These are phyloP conservation scores for Orchesella flavescens DNA, from an alignment of 2,888 invertebrate genomes.

Conservation along the genomic window DNA sequence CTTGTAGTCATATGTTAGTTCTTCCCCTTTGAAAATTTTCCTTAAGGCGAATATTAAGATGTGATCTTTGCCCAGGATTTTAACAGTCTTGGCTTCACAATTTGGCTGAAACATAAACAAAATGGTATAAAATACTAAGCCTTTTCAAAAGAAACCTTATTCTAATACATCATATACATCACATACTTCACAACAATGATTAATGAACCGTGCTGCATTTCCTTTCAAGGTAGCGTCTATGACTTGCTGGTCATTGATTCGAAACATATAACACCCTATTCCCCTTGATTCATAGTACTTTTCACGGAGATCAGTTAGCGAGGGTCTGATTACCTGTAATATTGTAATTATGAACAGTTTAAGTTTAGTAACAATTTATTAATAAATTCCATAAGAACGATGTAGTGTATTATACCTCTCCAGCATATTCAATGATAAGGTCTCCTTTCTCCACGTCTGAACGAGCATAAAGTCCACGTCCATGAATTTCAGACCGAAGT, in stretches of 20 bases:
- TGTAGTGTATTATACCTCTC: slow-evolving; percentile 81
- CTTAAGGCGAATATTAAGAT: slow-evolving; percentile 95
- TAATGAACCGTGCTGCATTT: slow-evolving; percentile 98
- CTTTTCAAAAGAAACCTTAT: no score
- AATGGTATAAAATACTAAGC: neutral
- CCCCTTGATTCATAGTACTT: slow-evolving; percentile 94
- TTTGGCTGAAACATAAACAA: slow-evolving; percentile 82
- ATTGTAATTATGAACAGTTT: slow-evolving; percentile 1
- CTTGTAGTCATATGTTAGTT: slow-evolving; percentile 97
- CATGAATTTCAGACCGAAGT: slow-evolving; percentile 93
- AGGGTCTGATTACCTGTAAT: slow-evolving; percentile 88
- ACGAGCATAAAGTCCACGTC: slow-evolving; percentile 93
- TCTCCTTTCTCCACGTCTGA: slow-evolving; percentile 92
- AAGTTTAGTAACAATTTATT: slow-evolving; percentile 70
- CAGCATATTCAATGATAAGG: slow-evolving; percentile 87
- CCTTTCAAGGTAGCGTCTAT: slow-evolving; percentile 99
- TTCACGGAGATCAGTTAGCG: slow-evolving; percentile 93
- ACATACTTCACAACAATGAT: slow-evolving; percentile 98
- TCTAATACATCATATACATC: no score
- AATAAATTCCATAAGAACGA: neutral
- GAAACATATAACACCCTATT: slow-evolving; percentile 98
- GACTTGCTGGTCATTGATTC: slow-evolving; percentile 91
- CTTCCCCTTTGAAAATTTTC: slow-evolving; percentile 92
- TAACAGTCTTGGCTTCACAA: slow-evolving; percentile 96
- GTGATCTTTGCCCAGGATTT: slow-evolving; percentile 95